Evolutionary conservation across 2,888 invertebrate genomes (phyloP), one percentile per base, ranked within the genome.

Genomic region (Apantesis nais): DNA sequence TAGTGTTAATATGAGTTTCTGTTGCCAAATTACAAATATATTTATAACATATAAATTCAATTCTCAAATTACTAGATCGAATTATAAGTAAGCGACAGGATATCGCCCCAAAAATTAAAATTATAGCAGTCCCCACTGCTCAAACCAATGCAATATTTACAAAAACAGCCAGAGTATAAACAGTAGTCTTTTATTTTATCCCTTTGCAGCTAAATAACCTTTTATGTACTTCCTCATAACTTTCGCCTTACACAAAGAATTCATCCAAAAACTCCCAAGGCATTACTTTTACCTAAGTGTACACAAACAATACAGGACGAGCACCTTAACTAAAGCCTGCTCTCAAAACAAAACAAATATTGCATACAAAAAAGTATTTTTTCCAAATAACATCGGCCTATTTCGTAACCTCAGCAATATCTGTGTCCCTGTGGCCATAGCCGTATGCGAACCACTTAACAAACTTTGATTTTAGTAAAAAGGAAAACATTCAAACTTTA

Each of bases 381-480:
- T 41, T 55, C 66, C 61, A 67, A 73, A 76, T 72, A 77, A 72
- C 55, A 67, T 74, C 74, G 48, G 77, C 73, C 66, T 74, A 68
- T 78, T 79, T 78, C 67, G 67, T 62, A 72, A 81, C 75, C 78
- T 76, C 11, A 67, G 52, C 74, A 74, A 74, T 82, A 76, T 74
- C 75, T 75, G 73, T 76, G 76, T 75, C 75, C 67, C 72, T 11
- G 69, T 70, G 73, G 77, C 76, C 69, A 75, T 68, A 67, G 73
- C 70, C 71, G 73, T 74, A 77, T 71, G 75, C 74, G 71, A 70
- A 73, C 74, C 81, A 81, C 81, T 81, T 82, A 76, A 72, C 52
- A 63, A 82, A 82, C 82, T 82, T 82, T 82, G 83, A 82, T 82
- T 82, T 82, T 83, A 82, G 83, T 78, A 75, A 72, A 72, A 74